Evolutionary conservation across 2,797 vertebrate genomes (phyloP).

Genomic region (Hypotaenidia philippensis): DNA sequence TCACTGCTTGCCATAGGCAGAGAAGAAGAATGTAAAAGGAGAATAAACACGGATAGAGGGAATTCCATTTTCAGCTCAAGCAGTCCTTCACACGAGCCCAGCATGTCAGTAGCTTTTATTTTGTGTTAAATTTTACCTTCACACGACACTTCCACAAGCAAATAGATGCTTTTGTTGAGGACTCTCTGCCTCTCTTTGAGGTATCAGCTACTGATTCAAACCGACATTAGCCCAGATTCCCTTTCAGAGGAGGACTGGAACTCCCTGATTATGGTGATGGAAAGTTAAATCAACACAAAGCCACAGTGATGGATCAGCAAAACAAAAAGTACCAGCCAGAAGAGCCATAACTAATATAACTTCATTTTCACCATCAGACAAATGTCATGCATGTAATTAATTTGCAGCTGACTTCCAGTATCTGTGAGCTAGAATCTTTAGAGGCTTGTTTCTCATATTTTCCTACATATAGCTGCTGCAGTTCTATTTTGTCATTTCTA

Average conservation of each 20-base stretch:
- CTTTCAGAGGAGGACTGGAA: neutral
- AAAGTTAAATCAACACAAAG: neutral
- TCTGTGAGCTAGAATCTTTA: neutral
- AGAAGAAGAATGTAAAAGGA: neutral
- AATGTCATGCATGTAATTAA: neutral
- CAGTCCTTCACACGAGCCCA: neutral
- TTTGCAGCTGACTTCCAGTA: neutral
- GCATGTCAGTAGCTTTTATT: neutral
- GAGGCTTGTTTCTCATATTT: neutral
- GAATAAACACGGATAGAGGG: neutral
- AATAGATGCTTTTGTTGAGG: neutral
- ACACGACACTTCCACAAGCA: neutral
- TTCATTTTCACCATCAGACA: neutral
- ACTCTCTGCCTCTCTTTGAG: neutral
- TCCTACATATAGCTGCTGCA: neutral
- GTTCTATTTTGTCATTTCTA: neutral
- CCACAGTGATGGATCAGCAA: neutral
- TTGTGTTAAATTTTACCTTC: neutral
- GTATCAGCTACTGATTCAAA: neutral
- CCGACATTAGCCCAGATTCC: neutral
- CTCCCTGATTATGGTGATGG: neutral
- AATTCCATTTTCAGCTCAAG: neutral
- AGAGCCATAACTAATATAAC: neutral
- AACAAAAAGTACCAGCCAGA: neutral
- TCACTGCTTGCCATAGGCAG: neutral